A percentile compares a stretch with the other conserved stretches of the same genome.
phyloP scores from a whole-genome alignment of 2,797 vertebrate genomes.

The Sebastes melanostomus region DNA sequence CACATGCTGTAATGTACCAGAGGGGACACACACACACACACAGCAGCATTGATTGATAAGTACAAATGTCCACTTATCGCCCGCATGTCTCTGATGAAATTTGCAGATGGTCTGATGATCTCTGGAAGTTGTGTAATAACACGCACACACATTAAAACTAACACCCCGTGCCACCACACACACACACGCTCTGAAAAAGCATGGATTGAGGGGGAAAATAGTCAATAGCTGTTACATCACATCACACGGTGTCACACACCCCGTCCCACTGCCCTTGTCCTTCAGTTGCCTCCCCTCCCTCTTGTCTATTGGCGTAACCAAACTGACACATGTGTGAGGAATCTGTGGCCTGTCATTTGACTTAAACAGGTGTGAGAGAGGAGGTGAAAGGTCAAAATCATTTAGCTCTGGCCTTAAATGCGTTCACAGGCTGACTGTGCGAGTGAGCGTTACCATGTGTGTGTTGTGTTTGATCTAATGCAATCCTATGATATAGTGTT shows the following conservation, averaged over 20 bases:
- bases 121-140: constrained; percentile 37
- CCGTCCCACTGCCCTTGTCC: constrained; percentile 51
- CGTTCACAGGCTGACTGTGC: neutral
- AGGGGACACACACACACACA: neutral
- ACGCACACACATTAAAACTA: constrained; percentile 7
- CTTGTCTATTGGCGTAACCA: constrained; percentile 18
- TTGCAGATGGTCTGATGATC: constrained; percentile 42
- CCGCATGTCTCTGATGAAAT: constrained; percentile 16
- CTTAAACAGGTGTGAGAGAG: constrained; percentile 69
- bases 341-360: constrained; percentile 46
- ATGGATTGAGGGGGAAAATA: neutral
- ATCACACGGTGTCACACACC: constrained; percentile 28
- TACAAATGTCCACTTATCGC: constrained; percentile 9
- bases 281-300: neutral
- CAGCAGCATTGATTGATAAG: neutral
- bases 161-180: neutral
- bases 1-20: neutral
- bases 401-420: neutral
- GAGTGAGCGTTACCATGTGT: constrained; percentile 23
- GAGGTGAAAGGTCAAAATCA: constrained; percentile 61
- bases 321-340: constrained; percentile 49
- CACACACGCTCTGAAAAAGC: neutral
- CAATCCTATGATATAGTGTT: constrained; percentile 28
- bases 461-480: constrained; percentile 13
- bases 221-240: constrained; percentile 42